Conservation (phyloP, 2,113 vertebrate genomes). For the Chaenocephalus aceratus region DNA sequence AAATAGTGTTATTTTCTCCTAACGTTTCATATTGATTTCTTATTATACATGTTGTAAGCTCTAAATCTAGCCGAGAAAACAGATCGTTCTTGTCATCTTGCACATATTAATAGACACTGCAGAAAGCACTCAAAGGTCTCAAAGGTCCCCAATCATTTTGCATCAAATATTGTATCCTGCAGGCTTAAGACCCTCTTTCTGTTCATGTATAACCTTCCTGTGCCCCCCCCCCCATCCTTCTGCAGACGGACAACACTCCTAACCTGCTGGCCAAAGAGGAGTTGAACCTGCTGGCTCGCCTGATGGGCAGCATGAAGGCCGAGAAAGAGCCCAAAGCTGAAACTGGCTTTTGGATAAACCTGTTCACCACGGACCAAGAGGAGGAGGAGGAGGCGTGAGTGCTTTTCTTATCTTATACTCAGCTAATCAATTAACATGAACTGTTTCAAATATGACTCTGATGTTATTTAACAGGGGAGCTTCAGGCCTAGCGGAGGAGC, state of each 20-base stretch:
- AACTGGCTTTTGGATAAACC: constrained; percentile 86
- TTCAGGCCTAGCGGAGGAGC: constrained; percentile 76
- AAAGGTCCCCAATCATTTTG: not conserved
- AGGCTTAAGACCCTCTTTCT: not conserved
- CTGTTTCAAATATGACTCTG: not conserved
- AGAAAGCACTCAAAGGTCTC: not conserved
- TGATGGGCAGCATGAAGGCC: constrained; percentile 90
- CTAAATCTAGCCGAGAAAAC: too few relatives aligned
- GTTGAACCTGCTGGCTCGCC: constrained; percentile 91
- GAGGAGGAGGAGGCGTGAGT: constrained; percentile 85
- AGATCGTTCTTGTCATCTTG: too few relatives aligned
- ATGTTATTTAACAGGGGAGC: constrained; percentile 77
- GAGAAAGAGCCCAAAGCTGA: constrained; percentile 76
- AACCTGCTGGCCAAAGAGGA: constrained; percentile 95
- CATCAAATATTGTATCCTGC: not conserved
- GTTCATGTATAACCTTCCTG: not conserved
- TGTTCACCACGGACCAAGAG: constrained; percentile 88
- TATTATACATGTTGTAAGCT: too few relatives aligned
- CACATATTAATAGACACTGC: not conserved
- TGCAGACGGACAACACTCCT: constrained; percentile 83
- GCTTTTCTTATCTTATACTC: not conserved
- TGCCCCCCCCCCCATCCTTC: not conserved
- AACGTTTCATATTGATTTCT: not conserved
- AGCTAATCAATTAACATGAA: not conserved
- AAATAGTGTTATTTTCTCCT: not conserved